Evolutionary conservation across 2,888 invertebrate species (phyloP).

Genomic region (Tyria jacobaeae): DNA sequence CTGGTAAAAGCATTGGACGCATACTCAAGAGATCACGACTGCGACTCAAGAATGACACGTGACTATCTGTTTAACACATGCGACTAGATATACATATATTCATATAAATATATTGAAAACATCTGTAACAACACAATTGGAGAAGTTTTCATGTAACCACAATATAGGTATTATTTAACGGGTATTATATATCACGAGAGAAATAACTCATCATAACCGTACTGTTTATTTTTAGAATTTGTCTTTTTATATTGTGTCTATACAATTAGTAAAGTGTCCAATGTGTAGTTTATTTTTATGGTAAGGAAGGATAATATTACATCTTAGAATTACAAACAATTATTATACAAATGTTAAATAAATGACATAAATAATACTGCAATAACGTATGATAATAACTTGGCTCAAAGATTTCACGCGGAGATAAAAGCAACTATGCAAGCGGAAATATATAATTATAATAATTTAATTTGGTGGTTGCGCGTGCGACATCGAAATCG

Average conservation of each 20-base stretch:
- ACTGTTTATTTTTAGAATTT: neutral
- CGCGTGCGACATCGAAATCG: constrained; percentile 80
- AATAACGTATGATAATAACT: constrained; percentile 13
- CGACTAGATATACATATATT: constrained; percentile 16
- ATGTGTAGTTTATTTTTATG: neutral
- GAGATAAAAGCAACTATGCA: constrained; percentile 58
- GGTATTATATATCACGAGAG: neutral
- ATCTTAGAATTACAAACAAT: neutral
- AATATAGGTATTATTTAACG: neutral
- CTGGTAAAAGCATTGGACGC: constrained; percentile 36
- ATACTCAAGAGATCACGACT: constrained; percentile 48
- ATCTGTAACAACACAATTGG: constrained; percentile 17
- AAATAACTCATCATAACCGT: neutral
- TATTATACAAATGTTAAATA: neutral
- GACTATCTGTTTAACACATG: constrained; percentile 25
- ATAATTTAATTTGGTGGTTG: constrained; percentile 75
- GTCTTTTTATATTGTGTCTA: too few species aligned
- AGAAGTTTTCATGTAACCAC: constrained; percentile 6
- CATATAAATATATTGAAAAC: constrained; percentile 11
- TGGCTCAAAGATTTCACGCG: constrained; percentile 28
- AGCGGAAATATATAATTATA: constrained; percentile 73
- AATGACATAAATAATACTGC: neutral
- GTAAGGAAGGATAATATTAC: neutral
- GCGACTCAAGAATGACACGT: constrained; percentile 39
- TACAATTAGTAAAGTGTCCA: too few species aligned